Evolutionary conservation across 1,140 invertebrate species (phyloP).

Genomic region (Drosophila mojavensis): DNA sequence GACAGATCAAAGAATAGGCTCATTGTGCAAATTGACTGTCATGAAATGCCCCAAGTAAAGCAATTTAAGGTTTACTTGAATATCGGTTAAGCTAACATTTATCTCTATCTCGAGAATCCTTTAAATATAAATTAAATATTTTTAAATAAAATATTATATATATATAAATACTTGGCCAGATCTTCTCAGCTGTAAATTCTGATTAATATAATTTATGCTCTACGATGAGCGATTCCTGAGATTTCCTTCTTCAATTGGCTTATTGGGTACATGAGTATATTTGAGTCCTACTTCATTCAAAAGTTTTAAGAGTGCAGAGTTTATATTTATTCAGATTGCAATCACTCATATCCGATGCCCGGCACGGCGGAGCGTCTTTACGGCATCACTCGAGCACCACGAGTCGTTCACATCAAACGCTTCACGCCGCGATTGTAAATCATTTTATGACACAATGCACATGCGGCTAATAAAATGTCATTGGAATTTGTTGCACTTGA

Average conservation of each 20-base stretch:
- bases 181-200: too few relatives aligned
- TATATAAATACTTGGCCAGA: too few relatives aligned
- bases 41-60: background rate
- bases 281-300: too few relatives aligned
- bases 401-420: conserved; percentile 19
- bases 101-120: background rate
- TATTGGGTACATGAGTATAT: too few relatives aligned
- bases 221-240: too few relatives aligned
- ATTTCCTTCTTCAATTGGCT: too few relatives aligned
- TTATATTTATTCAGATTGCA: background rate
- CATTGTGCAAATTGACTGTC: background rate
- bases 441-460: conserved; percentile 53
- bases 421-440: conserved; percentile 48
- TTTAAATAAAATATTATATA: too few relatives aligned
- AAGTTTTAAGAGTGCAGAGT: background rate
- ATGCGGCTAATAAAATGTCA: conserved; percentile 56
- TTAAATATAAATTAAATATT: too few relatives aligned
- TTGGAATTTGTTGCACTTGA: conserved; percentile 84
- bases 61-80: too few relatives aligned
- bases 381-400: background rate
- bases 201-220: too few relatives aligned
- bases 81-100: too few relatives aligned
- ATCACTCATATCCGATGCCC: background rate
- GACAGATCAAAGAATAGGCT: conserved; percentile 48
- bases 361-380: background rate